Conservation (phyloP, 2,888 invertebrate species). For the Caradrina kadenii region DNA sequence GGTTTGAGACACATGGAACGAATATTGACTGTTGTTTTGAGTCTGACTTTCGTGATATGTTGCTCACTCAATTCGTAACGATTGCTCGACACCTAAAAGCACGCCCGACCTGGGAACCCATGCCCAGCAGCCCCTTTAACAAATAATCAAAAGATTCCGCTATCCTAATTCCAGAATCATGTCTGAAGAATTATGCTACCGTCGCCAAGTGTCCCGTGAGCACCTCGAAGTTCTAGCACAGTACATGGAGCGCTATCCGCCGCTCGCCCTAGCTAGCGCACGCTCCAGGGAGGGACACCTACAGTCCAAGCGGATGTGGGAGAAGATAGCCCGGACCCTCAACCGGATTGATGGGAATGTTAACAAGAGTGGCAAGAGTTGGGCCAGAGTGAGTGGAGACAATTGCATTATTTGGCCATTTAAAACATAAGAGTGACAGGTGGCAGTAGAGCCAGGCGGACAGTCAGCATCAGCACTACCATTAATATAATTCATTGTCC, state of each 20-base stretch:
- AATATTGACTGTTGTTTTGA: background rate
- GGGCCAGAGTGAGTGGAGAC: constrained; percentile 56
- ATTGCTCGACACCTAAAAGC: too few relatives aligned
- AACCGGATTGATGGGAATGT: constrained; percentile 61
- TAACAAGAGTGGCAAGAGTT: constrained; percentile 58
- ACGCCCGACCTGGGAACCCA: background rate
- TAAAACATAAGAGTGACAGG: too few relatives aligned
- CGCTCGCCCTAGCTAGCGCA: constrained; percentile 60
- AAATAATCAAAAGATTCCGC: too few relatives aligned
- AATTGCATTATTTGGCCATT: too few relatives aligned
- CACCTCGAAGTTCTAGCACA: constrained; percentile 65
- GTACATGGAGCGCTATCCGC: constrained; percentile 67
- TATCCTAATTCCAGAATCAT: constrained; percentile 39
- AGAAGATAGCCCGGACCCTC: constrained; percentile 63
- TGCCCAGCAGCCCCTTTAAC: background rate
- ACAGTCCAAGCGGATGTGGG: constrained; percentile 61
- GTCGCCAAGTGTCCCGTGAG: constrained; percentile 52
- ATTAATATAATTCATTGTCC: background rate
- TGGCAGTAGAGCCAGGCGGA: too few relatives aligned
- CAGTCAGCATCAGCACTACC: too few relatives aligned
- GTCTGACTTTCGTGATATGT: background rate
- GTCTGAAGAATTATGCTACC: constrained; percentile 41
- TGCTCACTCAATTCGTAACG: background rate
- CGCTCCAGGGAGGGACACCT: constrained; percentile 60
- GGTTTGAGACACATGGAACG: background rate